Evolutionary conservation across 1,140 invertebrate genomes (phyloP).

Genomic region (Telenomus remus): DNA sequence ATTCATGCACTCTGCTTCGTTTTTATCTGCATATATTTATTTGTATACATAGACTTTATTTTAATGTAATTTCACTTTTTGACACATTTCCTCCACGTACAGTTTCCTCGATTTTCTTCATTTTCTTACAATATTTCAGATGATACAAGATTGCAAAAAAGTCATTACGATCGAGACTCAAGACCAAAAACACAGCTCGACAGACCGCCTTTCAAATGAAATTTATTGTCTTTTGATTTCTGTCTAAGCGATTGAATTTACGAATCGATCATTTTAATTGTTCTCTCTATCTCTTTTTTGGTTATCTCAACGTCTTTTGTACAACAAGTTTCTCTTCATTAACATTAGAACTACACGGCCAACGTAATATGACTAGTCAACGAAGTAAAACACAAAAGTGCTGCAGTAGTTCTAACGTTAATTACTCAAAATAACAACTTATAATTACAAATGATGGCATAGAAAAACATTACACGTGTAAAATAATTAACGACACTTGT

Average conservation of each 20-base stretch:
- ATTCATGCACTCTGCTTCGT: constrained; percentile 38
- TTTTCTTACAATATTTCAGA: constrained; percentile 6
- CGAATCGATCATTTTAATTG: neutral
- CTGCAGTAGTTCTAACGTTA: constrained; percentile 23
- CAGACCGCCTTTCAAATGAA: constrained; percentile 8
- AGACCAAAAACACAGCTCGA: constrained; percentile 29
- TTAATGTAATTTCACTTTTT: constrained; percentile 22
- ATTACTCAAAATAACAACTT: neutral
- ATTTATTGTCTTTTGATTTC: constrained; percentile 30
- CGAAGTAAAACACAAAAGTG: constrained; percentile 25
- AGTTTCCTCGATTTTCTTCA: constrained; percentile 15
- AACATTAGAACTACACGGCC: constrained; percentile 37
- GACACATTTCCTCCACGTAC: constrained; percentile 9
- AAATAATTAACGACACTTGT: neutral
- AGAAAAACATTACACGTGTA: neutral
- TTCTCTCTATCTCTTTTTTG: neutral
- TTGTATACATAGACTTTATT: constrained; percentile 19
- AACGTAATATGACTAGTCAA: constrained; percentile 30
- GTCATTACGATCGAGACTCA: constrained; percentile 52
- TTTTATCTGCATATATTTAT: constrained; percentile 37
- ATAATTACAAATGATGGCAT: neutral
- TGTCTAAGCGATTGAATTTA: neutral
- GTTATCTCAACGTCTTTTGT: neutral
- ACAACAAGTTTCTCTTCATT: constrained; percentile 5
- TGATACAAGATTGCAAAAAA: constrained; percentile 55